Conservation (phyloP, 1,140 invertebrate genomes). For the Zaprionus ornatus region DNA sequence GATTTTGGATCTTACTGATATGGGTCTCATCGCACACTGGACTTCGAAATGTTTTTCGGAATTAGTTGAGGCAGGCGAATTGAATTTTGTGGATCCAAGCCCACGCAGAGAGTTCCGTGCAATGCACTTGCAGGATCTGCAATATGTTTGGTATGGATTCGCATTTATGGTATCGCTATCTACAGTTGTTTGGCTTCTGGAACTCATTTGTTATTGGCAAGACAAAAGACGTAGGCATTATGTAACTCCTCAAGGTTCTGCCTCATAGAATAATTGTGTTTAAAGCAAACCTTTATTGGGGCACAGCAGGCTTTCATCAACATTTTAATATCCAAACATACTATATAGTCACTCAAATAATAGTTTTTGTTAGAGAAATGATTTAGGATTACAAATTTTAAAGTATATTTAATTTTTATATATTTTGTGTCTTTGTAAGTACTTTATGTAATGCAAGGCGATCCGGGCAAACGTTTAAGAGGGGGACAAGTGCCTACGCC, state of each 20-base stretch:
- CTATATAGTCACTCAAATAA: too few relatives aligned
- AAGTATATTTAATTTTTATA: neutral
- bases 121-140: constrained; percentile 69
- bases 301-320: neutral
- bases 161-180: constrained; percentile 51
- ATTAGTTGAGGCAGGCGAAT: constrained; percentile 57
- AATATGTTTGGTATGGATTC: constrained; percentile 73
- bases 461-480: neutral
- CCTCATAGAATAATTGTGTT: too few relatives aligned
- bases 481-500: neutral
- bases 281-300: neutral
- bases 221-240: neutral
- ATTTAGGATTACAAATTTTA: neutral
- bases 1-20: constrained; percentile 57
- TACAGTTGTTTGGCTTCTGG: constrained; percentile 39
- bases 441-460: neutral
- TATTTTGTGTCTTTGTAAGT: neutral
- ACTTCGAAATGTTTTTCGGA: constrained; percentile 51
- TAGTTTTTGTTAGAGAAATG: neutral
- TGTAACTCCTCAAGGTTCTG: too few relatives aligned
- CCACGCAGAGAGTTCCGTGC: constrained; percentile 50
- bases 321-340: neutral
- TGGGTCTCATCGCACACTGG: constrained; percentile 56
- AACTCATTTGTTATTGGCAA: constrained; percentile 16
- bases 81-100: constrained; percentile 60